Conservation (phyloP, 2,888 invertebrate genomes). For the Epistrophe eligans region DNA sequence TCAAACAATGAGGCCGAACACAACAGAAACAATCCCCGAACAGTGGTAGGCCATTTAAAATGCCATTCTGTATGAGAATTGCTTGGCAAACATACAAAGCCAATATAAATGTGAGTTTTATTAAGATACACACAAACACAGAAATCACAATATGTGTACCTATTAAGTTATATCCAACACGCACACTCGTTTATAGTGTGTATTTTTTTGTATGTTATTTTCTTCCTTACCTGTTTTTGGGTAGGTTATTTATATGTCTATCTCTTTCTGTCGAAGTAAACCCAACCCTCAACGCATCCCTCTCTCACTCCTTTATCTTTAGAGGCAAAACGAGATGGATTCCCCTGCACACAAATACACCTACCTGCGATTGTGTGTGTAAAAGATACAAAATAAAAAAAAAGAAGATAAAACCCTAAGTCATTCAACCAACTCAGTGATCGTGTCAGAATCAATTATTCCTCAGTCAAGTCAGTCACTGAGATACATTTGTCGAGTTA, state of each 20-base stretch:
- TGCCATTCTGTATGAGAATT: conserved; percentile 62
- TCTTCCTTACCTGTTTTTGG: conserved; percentile 4
- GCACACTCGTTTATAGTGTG: conserved; percentile 19
- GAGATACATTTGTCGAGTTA: conserved; percentile 77
- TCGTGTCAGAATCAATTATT: conserved; percentile 77
- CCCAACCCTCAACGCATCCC: conserved; percentile 29
- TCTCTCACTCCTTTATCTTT: neutral
- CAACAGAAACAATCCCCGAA: conserved; percentile 74
- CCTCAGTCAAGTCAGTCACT: conserved; percentile 78
- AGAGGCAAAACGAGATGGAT: conserved; percentile 78
- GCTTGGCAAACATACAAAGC: conserved; percentile 57
- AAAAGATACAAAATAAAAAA: conserved; percentile 34
- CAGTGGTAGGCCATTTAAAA: conserved; percentile 76
- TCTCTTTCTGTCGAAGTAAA: conserved; percentile 10
- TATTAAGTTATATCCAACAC: conserved; percentile 12
- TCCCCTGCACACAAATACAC: conserved; percentile 76
- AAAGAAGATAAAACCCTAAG: conserved; percentile 45
- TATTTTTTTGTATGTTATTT: neutral
- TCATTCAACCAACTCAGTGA: conserved; percentile 69
- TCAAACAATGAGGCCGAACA: conserved; percentile 58
- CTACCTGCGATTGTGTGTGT: conserved; percentile 74
- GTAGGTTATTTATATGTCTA: neutral
- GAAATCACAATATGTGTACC: too few species aligned
- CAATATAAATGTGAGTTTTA: neutral
- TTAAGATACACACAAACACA: conserved; percentile 20